A percentile compares a stretch with the other conserved stretches of the same genome.
phyloP scores from a whole-genome alignment of 2,888 invertebrate genomes.

The Antheraea assamensis region DNA sequence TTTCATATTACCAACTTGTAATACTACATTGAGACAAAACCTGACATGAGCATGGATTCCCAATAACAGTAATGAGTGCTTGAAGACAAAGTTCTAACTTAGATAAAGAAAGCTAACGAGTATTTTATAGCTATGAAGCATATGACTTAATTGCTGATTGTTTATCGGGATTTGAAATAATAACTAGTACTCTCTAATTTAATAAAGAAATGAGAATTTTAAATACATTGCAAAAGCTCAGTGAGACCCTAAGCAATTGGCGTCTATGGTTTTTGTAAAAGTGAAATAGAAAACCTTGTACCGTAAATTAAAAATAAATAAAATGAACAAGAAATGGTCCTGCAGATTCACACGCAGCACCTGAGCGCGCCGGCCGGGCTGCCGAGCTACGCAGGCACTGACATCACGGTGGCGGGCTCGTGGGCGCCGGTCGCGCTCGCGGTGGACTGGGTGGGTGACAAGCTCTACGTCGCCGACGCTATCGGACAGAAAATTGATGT shows the following conservation, averaged over 20 bases:
- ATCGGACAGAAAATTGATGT: conserved; percentile 96
- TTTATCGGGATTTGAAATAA: no score
- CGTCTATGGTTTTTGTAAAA: no score
- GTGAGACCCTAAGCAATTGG: no score
- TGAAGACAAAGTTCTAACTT: neutral
- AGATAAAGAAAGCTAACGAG: neutral
- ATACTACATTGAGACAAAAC: neutral
- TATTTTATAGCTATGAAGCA: no score
- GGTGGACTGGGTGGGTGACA: conserved; percentile 98
- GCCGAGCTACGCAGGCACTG: conserved; percentile 77
- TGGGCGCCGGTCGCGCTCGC: conserved; percentile 96
- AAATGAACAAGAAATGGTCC: neutral
- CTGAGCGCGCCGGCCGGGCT: conserved; percentile 71
- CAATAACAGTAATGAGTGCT: neutral
- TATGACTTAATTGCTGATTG: no score
- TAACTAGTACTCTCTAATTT: no score
- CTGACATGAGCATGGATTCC: neutral
- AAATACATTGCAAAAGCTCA: no score
- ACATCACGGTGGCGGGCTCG: conserved; percentile 90
- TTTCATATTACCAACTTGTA: no score
- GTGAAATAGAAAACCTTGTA: no score
- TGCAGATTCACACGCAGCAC: conserved; percentile 84
- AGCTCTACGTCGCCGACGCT: conserved; percentile 96
- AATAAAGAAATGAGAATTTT: no score
- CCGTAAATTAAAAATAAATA: neutral